Evolutionary conservation across 2,888 invertebrate species (phyloP).

Genomic region (Tuberolachnus salignus): DNA sequence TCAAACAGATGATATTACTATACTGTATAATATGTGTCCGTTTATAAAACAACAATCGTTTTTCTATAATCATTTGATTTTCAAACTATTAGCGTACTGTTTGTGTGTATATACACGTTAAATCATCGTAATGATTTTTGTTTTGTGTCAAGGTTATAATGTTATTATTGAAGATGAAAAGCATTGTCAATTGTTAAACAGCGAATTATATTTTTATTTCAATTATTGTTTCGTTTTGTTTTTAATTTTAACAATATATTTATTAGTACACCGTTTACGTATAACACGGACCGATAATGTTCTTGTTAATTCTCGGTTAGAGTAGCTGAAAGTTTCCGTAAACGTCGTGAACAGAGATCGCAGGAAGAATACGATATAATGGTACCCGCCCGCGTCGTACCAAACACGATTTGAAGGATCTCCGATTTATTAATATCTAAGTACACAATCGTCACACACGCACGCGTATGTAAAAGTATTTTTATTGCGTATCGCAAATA

Average conservation of each 20-base stretch:
- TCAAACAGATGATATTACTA: background rate
- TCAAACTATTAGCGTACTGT: conserved; percentile 3
- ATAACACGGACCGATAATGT: background rate
- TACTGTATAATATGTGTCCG: background rate
- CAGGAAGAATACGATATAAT: too few species aligned
- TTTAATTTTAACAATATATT: background rate
- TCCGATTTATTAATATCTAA: background rate
- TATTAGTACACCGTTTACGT: background rate
- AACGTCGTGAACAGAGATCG: background rate
- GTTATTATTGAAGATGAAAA: background rate
- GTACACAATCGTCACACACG: background rate
- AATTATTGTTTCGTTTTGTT: conserved; percentile 24
- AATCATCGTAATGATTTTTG: conserved; percentile 15
- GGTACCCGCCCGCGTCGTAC: too few species aligned
- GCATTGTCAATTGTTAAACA: conserved; percentile 25
- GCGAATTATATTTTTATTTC: conserved; percentile 6
- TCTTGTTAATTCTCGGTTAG: background rate
- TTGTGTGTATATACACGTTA: background rate
- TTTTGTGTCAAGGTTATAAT: conserved; percentile 47
- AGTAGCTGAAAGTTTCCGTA: background rate
- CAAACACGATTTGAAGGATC: background rate
- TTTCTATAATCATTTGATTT: conserved; percentile 32
- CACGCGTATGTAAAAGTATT: too few species aligned
- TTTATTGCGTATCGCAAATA: too few species aligned
- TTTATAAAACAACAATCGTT: conserved; percentile 38